phyloP scores from a whole-genome alignment of 37 sponge, comb jelly and placozoan species.

The Hexactinellida sp. region DNA sequence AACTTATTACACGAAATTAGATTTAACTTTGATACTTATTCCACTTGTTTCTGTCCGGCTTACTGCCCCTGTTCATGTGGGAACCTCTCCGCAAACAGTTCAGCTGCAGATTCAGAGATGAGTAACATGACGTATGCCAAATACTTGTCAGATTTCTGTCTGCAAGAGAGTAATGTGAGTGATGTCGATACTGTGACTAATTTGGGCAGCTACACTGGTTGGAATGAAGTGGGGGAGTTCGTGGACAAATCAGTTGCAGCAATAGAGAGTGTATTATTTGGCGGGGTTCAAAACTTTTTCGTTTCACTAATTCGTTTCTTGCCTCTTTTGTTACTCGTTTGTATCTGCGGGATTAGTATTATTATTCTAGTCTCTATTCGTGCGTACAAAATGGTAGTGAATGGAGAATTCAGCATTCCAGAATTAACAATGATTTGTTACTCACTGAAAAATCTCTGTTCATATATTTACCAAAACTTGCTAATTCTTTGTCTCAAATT shows the following conservation, averaged over 20 bases:
- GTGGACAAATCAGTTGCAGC: neutral
- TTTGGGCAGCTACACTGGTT: neutral
- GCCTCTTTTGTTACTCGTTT: neutral
- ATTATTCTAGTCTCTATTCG: neutral
- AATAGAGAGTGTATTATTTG: neutral
- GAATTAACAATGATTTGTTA: neutral
- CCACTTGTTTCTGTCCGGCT: neutral
- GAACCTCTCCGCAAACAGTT: neutral
- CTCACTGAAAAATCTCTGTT: neutral
- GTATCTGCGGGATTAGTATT: neutral
- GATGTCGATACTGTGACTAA: neutral
- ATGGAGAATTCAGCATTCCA: constrained; percentile 6
- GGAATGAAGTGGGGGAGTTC: neutral
- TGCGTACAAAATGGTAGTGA: constrained; percentile 1
- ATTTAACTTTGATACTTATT: neutral
- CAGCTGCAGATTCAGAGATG: neutral
- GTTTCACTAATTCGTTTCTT: neutral
- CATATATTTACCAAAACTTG: neutral
- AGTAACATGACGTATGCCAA: neutral
- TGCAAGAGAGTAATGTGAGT: neutral
- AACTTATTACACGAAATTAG: neutral
- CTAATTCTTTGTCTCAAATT: constrained; percentile 1
- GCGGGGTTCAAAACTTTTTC: neutral
- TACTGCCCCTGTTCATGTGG: constrained; percentile 9
- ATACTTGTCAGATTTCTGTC: neutral